Evolutionary conservation across 2,888 invertebrate genomes (phyloP).

Genomic region (Leucophora obtusa): DNA sequence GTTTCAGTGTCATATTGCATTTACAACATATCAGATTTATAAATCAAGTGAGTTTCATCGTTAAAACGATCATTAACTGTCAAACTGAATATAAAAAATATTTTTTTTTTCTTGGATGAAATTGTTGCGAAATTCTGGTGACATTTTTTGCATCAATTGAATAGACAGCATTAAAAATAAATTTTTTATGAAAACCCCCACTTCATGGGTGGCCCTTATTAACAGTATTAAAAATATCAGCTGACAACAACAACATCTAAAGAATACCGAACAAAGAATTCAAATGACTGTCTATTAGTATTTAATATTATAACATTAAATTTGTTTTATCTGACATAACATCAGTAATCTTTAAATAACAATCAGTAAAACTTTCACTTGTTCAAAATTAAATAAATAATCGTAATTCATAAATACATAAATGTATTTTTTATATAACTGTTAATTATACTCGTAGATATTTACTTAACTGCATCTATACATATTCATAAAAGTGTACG

Average conservation of each 20-base stretch:
- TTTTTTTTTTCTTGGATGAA: too few relatives aligned
- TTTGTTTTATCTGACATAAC: conserved; percentile 21
- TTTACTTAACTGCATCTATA: conserved; percentile 15
- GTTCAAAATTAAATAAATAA: conserved; percentile 24
- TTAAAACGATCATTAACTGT: too few relatives aligned
- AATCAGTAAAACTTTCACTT: conserved; percentile 47
- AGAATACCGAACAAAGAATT: conserved; percentile 8
- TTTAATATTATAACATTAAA: conserved; percentile 31
- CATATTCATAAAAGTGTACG: conserved; percentile 20
- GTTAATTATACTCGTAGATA: conserved; percentile 45
- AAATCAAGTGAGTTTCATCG: too few relatives aligned
- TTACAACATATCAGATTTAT: too few relatives aligned
- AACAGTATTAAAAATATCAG: too few relatives aligned
- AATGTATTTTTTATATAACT: conserved; percentile 1
- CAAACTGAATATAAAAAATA: too few relatives aligned
- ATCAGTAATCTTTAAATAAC: conserved; percentile 21
- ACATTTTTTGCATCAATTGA: too few relatives aligned
- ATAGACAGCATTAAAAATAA: too few relatives aligned
- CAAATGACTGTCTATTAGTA: conserved; percentile 18
- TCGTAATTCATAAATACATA: conserved; percentile 24
- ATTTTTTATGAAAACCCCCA: too few relatives aligned
- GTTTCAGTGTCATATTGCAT: too few relatives aligned
- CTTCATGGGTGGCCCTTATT: too few relatives aligned
- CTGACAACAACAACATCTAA: background rate
- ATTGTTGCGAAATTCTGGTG: too few relatives aligned